Conservation (phyloP, 1,140 invertebrate species). For the Bombus polaris region DNA sequence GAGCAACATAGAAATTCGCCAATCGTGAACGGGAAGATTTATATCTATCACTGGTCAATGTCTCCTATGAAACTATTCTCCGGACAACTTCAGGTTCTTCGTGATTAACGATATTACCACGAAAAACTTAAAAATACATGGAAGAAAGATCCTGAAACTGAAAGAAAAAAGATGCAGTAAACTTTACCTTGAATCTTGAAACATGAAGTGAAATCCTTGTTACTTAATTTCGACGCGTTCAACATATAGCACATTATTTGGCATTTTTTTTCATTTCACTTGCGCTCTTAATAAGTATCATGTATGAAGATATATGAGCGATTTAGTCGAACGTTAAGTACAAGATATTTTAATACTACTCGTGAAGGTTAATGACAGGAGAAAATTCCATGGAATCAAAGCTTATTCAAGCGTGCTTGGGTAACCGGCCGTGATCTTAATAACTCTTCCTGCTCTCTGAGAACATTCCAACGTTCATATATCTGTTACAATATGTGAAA, state of each 20-base stretch:
- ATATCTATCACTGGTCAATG: background rate
- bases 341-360: background rate
- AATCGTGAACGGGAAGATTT: background rate
- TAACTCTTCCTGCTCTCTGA: slow-evolving; percentile 14
- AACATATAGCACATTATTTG: background rate
- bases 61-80: background rate
- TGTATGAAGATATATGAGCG: background rate
- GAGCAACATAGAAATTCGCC: slow-evolving; percentile 20
- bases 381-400: background rate
- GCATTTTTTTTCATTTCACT: background rate
- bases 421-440: background rate
- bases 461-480: slow-evolving; percentile 16
- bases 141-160: too few relatives aligned
- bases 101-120: background rate
- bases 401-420: background rate
- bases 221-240: background rate
- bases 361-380: background rate
- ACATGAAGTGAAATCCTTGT: background rate
- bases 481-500: slow-evolving; percentile 41
- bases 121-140: background rate
- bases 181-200: slow-evolving; percentile 5
- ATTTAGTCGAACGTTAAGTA: background rate
- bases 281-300: background rate
- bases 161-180: background rate
- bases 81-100: too few relatives aligned